phyloP scores from a whole-genome alignment of 2,797 vertebrate species.

The Simalia tracyae region DNA sequence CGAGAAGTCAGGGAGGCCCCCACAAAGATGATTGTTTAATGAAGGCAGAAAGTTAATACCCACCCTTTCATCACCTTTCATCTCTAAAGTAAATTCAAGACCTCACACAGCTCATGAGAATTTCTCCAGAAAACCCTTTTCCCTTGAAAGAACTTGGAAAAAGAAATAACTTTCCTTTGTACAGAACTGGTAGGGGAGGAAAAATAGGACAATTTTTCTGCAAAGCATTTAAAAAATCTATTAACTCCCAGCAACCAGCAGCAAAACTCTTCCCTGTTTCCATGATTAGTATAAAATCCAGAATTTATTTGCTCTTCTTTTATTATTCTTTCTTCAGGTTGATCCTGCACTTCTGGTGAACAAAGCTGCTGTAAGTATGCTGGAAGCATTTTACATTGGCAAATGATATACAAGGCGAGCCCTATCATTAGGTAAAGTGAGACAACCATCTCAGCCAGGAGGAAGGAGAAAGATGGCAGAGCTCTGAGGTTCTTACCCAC shows the following conservation, averaged over 20 bases:
- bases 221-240: not conserved
- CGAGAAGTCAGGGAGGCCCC: too few species aligned
- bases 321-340: not conserved
- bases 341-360: accelerated
- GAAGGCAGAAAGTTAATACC: not conserved
- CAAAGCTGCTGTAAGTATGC: not conserved
- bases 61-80: not conserved
- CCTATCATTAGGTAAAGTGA: not conserved
- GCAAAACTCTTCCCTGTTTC: not conserved
- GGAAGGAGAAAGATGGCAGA: not conserved
- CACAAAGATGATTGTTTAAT: not conserved
- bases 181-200: not conserved
- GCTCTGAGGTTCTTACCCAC: not conserved
- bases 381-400: not conserved
- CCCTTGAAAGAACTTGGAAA: not conserved
- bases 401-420: not conserved
- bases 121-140: not conserved
- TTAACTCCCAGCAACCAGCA: not conserved
- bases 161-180: not conserved
- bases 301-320: not conserved
- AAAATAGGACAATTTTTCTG: not conserved
- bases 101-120: not conserved
- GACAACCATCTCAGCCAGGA: not conserved
- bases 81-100: not conserved
- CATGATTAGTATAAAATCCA: not conserved